Conservation (phyloP, 2,888 invertebrate genomes). For the Neria commutata region DNA sequence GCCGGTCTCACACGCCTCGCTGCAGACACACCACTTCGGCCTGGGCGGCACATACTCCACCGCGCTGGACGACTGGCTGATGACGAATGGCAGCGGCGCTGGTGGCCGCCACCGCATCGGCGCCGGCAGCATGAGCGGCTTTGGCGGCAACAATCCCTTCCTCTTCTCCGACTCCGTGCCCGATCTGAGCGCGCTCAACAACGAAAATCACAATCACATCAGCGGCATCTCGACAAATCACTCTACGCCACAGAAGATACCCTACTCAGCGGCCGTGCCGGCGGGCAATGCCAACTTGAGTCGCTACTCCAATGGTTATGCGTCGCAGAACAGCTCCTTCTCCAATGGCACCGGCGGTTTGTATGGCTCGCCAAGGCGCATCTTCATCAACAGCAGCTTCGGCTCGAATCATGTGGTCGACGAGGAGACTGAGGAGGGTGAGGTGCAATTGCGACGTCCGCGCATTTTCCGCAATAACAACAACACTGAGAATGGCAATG, state of each 20-base stretch:
- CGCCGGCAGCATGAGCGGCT: slow-evolving; percentile 53
- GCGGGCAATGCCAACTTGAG: slow-evolving; percentile 47
- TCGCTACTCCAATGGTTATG: slow-evolving; percentile 57
- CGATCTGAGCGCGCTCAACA: slow-evolving; percentile 58
- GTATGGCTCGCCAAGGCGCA: slow-evolving; percentile 59
- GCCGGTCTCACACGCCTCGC: slow-evolving; percentile 59
- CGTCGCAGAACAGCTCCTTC: slow-evolving; percentile 56
- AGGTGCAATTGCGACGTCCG: slow-evolving; percentile 57
- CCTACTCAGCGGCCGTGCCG: slow-evolving; percentile 41
- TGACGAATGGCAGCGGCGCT: slow-evolving; percentile 56
- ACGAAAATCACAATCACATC: slow-evolving; percentile 57
- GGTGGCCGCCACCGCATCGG: slow-evolving; percentile 63
- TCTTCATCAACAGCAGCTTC: slow-evolving; percentile 58
- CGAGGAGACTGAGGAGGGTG: slow-evolving; percentile 57
- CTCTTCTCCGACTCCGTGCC: slow-evolving; percentile 61
- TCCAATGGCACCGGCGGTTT: slow-evolving; percentile 46
- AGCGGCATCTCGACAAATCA: slow-evolving; percentile 60
- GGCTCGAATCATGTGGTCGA: slow-evolving; percentile 59
- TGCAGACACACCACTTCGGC: slow-evolving; percentile 59
- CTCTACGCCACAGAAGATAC: slow-evolving; percentile 60
- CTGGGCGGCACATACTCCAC: slow-evolving; percentile 63
- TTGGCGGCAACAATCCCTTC: slow-evolving; percentile 59
- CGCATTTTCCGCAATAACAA: slow-evolving; percentile 49
- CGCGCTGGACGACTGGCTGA: slow-evolving; percentile 66
- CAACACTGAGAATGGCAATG: slow-evolving; percentile 58